Percentiles rank a stretch among this genome's conserved stretches.
These are phyloP conservation scores for Nasalis larvatus DNA, from an alignment of 2,113 vertebrate species.

Conservation along the genomic window DNA sequence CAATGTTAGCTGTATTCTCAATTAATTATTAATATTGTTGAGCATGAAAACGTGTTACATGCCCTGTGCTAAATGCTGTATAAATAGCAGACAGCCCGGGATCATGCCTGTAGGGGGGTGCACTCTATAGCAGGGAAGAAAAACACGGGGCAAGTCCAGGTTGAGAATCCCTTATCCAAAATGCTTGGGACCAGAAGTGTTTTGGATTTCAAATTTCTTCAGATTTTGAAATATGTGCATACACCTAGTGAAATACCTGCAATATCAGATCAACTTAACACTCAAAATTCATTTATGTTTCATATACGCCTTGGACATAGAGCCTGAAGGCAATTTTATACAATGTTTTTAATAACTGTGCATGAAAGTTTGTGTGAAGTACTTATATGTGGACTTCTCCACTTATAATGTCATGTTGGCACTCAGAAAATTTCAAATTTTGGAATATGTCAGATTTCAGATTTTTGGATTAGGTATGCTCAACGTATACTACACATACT, in stretches of 20 bases:
- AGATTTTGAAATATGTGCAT: not conserved
- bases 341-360: not conserved
- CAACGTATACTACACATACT: not conserved
- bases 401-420: not conserved
- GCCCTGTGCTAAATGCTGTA: not conserved
- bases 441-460: not conserved
- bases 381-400: not conserved
- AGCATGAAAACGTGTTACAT: not conserved
- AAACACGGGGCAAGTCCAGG: not conserved
- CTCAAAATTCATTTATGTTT: not conserved
- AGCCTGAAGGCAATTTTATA: not conserved
- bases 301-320: not conserved
- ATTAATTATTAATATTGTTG: not conserved
- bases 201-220: not conserved
- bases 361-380: not conserved
- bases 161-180: not conserved
- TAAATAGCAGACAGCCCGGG: no score
- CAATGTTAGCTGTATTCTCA: not conserved
- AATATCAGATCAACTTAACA: not conserved
- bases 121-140: not conserved
- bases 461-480: not conserved
- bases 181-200: not conserved
- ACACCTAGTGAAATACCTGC: not conserved
- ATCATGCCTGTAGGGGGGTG: not conserved
- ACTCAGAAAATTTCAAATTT: not conserved